Evolutionary conservation across 2,797 vertebrate genomes (phyloP).

Genomic region (Chelon labrosus): DNA sequence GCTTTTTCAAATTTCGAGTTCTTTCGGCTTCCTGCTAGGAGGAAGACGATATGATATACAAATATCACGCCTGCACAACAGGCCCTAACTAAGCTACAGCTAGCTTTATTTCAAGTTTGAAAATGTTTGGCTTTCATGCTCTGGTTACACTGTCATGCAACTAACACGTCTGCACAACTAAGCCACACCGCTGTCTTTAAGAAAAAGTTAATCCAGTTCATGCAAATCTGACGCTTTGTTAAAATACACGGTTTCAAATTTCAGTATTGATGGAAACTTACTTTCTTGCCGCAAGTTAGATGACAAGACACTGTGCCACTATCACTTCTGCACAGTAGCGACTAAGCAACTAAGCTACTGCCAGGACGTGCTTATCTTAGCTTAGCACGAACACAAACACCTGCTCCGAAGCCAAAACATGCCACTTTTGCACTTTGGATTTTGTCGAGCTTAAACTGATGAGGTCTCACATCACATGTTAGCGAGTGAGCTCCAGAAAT

Average conservation of each 20-base stretch:
- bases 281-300: background rate
- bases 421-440: background rate
- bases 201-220: background rate
- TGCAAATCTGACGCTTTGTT: background rate
- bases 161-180: too few relatives aligned
- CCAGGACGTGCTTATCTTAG: constrained; percentile 1
- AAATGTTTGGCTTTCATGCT: too few relatives aligned
- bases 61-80: too few relatives aligned
- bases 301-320: background rate
- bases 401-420: too few relatives aligned
- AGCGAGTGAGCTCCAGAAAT: background rate
- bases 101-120: too few relatives aligned
- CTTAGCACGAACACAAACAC: background rate
- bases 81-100: too few relatives aligned
- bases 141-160: too few relatives aligned
- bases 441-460: background rate
- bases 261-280: background rate
- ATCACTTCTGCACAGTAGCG: background rate
- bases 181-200: too few relatives aligned
- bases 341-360: background rate
- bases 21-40: too few relatives aligned
- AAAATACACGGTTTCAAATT: too few relatives aligned
- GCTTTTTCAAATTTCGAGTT: too few relatives aligned
- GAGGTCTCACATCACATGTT: background rate
- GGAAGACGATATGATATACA: too few relatives aligned